Conservation (phyloP, 2,113 vertebrate genomes). For the Muscicapa adusta region DNA sequence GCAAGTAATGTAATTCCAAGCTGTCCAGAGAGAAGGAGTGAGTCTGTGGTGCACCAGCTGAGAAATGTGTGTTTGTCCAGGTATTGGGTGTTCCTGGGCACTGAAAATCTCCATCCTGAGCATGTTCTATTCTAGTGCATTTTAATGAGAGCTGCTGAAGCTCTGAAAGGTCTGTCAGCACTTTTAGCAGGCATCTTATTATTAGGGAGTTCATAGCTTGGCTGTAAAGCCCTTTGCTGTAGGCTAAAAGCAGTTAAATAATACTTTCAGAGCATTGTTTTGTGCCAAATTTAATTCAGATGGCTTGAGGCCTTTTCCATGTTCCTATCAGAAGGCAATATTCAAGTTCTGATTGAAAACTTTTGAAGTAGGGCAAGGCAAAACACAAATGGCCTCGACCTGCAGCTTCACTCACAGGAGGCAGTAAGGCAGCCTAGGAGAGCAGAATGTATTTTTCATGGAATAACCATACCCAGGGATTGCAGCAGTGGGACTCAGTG, state of each 20-base stretch:
- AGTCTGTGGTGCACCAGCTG: neutral
- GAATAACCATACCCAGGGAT: neutral
- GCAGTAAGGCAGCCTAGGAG: neutral
- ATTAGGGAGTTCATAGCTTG: slow-evolving; percentile 40
- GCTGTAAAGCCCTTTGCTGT: slow-evolving; percentile 44
- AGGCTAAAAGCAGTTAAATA: slow-evolving; percentile 50
- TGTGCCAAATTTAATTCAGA: slow-evolving; percentile 22
- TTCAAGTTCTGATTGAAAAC: slow-evolving; percentile 1
- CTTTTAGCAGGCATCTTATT: slow-evolving; percentile 48
- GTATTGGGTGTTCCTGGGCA: neutral
- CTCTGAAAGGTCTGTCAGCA: slow-evolving; percentile 39
- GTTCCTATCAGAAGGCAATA: neutral
- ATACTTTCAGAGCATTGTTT: slow-evolving; percentile 45
- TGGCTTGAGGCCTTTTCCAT: neutral
- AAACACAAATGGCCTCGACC: neutral
- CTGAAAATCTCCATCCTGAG: slow-evolving; percentile 4
- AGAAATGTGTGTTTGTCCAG: neutral
- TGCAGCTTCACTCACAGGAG: neutral
- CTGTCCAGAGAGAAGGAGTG: neutral
- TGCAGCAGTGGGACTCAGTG: neutral
- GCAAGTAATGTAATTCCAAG: neutral
- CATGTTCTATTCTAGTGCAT: slow-evolving; percentile 4
- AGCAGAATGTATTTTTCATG: neutral
- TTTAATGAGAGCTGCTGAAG: slow-evolving; percentile 19
- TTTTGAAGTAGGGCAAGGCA: neutral